phyloP scores from a whole-genome alignment of 1,140 invertebrate species.

The Drosophila auraria region DNA sequence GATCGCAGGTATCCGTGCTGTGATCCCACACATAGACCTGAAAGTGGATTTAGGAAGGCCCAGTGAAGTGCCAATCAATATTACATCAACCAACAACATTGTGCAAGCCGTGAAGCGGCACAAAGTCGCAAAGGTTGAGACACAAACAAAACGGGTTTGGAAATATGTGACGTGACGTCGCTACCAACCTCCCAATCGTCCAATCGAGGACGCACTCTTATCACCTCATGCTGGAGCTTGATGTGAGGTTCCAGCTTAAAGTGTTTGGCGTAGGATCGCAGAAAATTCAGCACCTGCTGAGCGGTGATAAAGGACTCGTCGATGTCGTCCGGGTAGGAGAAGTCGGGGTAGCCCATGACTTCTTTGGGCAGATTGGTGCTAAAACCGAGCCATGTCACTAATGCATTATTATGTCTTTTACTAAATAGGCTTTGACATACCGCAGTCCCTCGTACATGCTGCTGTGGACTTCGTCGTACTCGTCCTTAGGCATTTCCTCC shows the following conservation, averaged over 20 bases:
- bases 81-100: conserved; percentile 1
- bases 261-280: conserved; percentile 92
- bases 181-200: conserved; percentile 81
- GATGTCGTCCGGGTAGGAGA: conserved; percentile 88
- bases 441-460: conserved; percentile 91
- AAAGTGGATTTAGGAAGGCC: conserved; percentile 1
- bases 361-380: conserved; percentile 96
- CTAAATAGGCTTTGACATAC: conserved; percentile 43
- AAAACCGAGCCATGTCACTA: conserved; percentile 57
- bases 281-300: conserved; percentile 92
- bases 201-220: conserved; percentile 77
- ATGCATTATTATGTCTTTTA: background rate
- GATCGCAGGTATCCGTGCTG: conserved; percentile 85
- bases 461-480: conserved; percentile 92
- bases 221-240: conserved; percentile 81
- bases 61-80: conserved; percentile 16
- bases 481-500: conserved; percentile 89
- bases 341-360: conserved; percentile 95
- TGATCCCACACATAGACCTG: conserved; percentile 87
- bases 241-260: conserved; percentile 84
- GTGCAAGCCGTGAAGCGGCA: background rate
- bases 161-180: conserved; percentile 56
- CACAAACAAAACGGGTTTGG: conserved; percentile 28
- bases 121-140: conserved; percentile 16
- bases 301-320: conserved; percentile 92